Base-by-base conservation (phyloP, 2,888 invertebrate genomes). In the Parochlus steinenii region DNA sequence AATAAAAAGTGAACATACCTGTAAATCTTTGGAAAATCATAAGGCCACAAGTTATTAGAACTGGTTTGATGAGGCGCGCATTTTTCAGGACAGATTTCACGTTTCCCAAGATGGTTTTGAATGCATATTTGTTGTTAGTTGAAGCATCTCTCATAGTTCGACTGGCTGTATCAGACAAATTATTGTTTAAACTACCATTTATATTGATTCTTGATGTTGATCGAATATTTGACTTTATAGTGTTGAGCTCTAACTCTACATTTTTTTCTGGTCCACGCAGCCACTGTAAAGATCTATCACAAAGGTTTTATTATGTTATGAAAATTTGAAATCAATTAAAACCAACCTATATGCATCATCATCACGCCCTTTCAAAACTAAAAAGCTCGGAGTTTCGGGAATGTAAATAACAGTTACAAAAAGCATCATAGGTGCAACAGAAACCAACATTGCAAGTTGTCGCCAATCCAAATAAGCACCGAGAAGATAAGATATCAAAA, bases 331-430 rank as follows among this genome's bases (percentile, higher is more conserved):
- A n/a, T n/a, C n/a, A n/a, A n/a, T n/a, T n/a, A 26, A n/a, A 11
- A 35, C 33, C 38, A 32, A 45, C 44, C 50, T 53, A 38, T 55
- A 57, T 3, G 82, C 83, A 50, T 78, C 75, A 41, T 73, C 70
- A 47, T 82, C 80, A 48, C 72, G 67, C 3, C 82, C 82, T 36
- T 74, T 71, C 3, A 82, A 64, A 4, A 83, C 74, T 40, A 85
- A 65, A 55, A 76, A 83, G 50, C 83, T 79, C 11, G 90, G 90
- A 24, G 87, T 86, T 62, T 92, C 90, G 19, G 89, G 89, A 48
- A 87, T 74, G 53, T 74, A 75, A 33, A 78, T 67, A 37, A 80
- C 72, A 5, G 77, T 73, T 41, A 78, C 62, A 55, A 83, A 76
- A 40, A 83, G 70, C 40, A 81, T 68, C 35, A 81, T 62, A 2